Conservation (phyloP, 1,140 invertebrate species). For the Hyposmocoma kahamanoa region DNA sequence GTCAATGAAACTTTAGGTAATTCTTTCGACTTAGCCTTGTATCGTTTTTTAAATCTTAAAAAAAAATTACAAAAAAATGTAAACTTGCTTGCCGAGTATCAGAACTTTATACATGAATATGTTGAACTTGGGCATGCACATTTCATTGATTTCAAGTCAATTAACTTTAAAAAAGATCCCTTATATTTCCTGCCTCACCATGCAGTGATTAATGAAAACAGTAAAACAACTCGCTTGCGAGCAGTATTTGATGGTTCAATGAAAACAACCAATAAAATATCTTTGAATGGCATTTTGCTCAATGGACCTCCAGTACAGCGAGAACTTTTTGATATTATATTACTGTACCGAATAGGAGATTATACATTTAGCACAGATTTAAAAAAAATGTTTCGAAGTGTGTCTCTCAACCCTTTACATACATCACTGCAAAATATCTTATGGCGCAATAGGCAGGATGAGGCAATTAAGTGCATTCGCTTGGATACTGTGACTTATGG, state of each 20-base stretch:
- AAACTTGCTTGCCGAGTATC: background rate
- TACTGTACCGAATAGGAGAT: background rate
- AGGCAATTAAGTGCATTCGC: conserved; percentile 1
- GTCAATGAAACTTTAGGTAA: conserved; percentile 7
- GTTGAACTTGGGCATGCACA: conserved; percentile 5
- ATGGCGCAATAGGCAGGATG: background rate
- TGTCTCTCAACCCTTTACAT: background rate
- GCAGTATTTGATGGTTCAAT: conserved; percentile 6
- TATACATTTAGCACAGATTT: conserved; percentile 2
- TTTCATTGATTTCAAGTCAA: background rate
- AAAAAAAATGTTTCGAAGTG: conserved; percentile 1
- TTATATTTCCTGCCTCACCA: conserved; percentile 2
- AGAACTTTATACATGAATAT: conserved; percentile 12
- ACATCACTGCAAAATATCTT: conserved; percentile 5
- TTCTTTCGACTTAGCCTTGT: conserved; percentile 9
- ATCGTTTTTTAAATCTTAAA: conserved; percentile 12
- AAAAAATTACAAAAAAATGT: conserved; percentile 8
- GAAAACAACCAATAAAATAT: conserved; percentile 1
- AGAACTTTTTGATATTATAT: conserved; percentile 3
- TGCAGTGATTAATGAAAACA: background rate
- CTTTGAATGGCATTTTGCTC: conserved; percentile 1
- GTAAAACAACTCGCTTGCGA: background rate
- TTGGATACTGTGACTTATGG: conserved; percentile 19
- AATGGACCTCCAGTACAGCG: conserved; percentile 2
- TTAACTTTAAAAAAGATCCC: background rate